phyloP scores from a whole-genome alignment of 2,888 invertebrate genomes.

The Trissoscelio sp. region DNA sequence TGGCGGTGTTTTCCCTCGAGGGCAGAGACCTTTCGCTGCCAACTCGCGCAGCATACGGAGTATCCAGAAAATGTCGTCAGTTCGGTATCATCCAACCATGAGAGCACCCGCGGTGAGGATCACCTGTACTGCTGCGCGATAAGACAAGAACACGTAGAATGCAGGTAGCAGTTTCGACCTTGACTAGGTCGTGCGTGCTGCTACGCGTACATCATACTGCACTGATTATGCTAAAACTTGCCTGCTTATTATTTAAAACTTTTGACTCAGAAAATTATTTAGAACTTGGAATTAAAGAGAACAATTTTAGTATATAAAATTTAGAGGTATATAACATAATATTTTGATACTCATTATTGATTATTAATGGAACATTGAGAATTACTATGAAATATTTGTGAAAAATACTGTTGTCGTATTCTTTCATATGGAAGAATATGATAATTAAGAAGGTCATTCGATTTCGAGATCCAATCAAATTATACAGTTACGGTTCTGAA shows the following conservation, averaged over 20 bases:
- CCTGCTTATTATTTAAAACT: background rate
- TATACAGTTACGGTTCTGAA: no score
- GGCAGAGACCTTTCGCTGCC: slow-evolving; percentile 69
- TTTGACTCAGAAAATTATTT: no score
- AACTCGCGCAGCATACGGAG: slow-evolving; percentile 39
- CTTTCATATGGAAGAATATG: no score
- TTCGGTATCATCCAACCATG: slow-evolving; percentile 74
- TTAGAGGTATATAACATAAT: no score
- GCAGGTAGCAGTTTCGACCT: slow-evolving; percentile 80
- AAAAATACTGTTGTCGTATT: no score
- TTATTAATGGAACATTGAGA: no score
- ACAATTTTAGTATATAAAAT: no score
- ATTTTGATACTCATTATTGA: no score
- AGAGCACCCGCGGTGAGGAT: slow-evolving; percentile 71
- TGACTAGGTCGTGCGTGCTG: slow-evolving; percentile 81
- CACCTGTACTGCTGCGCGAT: slow-evolving; percentile 74
- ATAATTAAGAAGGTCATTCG: no score
- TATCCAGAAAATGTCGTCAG: slow-evolving; percentile 80
- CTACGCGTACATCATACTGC: slow-evolving; percentile 72
- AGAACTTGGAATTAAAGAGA: no score
- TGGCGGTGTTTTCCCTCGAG: slow-evolving; percentile 69
- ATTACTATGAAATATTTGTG: no score
- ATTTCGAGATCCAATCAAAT: no score
- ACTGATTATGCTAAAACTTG: slow-evolving; percentile 79
- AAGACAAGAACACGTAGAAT: slow-evolving; percentile 82